Evolutionary conservation across 2,888 invertebrate genomes (phyloP).

Genomic region (Tethea ocularis): DNA sequence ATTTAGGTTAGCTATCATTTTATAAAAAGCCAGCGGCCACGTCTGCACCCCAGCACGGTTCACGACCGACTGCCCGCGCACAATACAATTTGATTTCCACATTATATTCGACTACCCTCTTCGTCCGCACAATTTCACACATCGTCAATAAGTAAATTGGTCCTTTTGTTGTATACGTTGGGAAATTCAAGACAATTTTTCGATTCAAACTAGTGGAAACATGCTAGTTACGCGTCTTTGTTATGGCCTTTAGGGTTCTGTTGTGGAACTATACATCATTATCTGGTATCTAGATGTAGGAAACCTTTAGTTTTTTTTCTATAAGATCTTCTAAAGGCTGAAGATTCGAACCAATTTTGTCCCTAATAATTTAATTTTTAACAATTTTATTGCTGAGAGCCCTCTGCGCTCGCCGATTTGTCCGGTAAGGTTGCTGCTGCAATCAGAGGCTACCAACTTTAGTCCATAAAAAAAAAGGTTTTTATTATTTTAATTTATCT

Average conservation of each 20-base stretch:
- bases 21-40: constrained; percentile 19
- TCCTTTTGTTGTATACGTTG: constrained; percentile 41
- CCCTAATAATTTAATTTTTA: too few species aligned
- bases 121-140: constrained; percentile 64
- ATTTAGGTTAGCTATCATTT: background rate
- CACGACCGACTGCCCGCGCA: constrained; percentile 62
- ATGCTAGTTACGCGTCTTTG: constrained; percentile 41
- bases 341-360: too few species aligned
- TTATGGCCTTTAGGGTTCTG: background rate
- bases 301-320: background rate
- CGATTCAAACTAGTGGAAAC: constrained; percentile 55
- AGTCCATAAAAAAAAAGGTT: too few species aligned
- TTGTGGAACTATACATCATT: background rate
- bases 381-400: too few species aligned
- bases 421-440: too few species aligned
- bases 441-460: too few species aligned
- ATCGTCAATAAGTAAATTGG: constrained; percentile 62
- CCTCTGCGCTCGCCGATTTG: too few species aligned
- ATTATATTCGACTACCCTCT: constrained; percentile 69
- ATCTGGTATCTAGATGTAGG: background rate
- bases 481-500: too few species aligned
- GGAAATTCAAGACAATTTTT: constrained; percentile 47
- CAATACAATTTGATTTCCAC: constrained; percentile 73
- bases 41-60: constrained; percentile 52
- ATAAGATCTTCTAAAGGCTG: too few species aligned